Percentiles rank a stretch among this genome's conserved stretches.
Conservation (phyloP, 1,140 invertebrate genomes). For the Cherax destructor region DNA sequence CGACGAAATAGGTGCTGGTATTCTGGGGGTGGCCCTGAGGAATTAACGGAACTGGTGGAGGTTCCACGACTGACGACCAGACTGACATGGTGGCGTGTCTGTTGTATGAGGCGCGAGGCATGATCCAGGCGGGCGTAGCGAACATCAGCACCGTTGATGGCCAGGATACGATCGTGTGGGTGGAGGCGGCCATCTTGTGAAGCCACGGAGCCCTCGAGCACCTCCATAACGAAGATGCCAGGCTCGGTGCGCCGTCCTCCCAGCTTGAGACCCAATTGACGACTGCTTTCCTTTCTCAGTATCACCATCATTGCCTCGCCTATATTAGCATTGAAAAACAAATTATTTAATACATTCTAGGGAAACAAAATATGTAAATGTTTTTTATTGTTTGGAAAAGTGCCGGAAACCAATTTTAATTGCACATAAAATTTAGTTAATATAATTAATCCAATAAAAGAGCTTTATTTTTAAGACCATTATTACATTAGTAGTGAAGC, state of each 20-base stretch:
- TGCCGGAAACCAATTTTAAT: too few relatives aligned
- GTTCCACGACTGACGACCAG: slow-evolving; percentile 76
- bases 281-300: slow-evolving; percentile 75
- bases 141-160: slow-evolving; percentile 78
- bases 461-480: too few relatives aligned
- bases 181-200: slow-evolving; percentile 79
- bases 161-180: slow-evolving; percentile 80
- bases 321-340: not conserved
- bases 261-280: slow-evolving; percentile 77
- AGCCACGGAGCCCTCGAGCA: slow-evolving; percentile 78
- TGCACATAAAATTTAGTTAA: not conserved
- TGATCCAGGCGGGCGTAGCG: slow-evolving; percentile 76
- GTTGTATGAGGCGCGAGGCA: slow-evolving; percentile 77
- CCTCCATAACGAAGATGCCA: slow-evolving; percentile 77
- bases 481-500: too few relatives aligned
- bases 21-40: slow-evolving; percentile 37
- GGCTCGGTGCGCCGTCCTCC: slow-evolving; percentile 77
- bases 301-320: slow-evolving; percentile 74
- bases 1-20: slow-evolving; percentile 69
- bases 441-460: too few relatives aligned
- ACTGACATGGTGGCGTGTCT: slow-evolving; percentile 74
- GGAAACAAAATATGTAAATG: too few relatives aligned
- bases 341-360: too few relatives aligned
- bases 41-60: slow-evolving; percentile 14
- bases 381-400: too few relatives aligned